phyloP scores from a whole-genome alignment of 1,140 invertebrate species.

The Bradysia coprophila region DNA sequence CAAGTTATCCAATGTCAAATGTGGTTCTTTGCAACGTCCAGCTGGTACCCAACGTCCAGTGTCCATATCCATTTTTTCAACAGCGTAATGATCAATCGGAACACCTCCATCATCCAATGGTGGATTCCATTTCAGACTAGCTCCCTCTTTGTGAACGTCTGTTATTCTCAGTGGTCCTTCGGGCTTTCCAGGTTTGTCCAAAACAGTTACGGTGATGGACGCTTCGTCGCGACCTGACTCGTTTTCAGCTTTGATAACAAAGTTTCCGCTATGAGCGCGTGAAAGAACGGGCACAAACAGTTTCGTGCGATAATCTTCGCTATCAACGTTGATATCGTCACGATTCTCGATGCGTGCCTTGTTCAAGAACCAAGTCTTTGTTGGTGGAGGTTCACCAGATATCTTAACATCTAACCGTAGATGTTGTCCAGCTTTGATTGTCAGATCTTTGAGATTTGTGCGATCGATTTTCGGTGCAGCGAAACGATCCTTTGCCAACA shows the following conservation, averaged over 20 bases:
- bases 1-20: conserved; percentile 65
- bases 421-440: conserved; percentile 69
- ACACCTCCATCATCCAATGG: conserved; percentile 81
- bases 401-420: conserved; percentile 77
- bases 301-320: conserved; percentile 75
- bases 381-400: conserved; percentile 72
- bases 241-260: conserved; percentile 80
- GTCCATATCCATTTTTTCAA: conserved; percentile 79
- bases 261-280: conserved; percentile 66
- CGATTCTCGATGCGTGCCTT: conserved; percentile 45
- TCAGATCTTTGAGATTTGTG: conserved; percentile 69
- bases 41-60: conserved; percentile 71
- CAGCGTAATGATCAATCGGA: conserved; percentile 78
- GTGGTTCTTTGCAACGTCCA: conserved; percentile 59
- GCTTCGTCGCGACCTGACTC: conserved; percentile 80
- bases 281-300: conserved; percentile 52
- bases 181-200: conserved; percentile 77
- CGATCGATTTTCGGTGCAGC: conserved; percentile 83
- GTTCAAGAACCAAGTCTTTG: conserved; percentile 68
- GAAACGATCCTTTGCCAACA: conserved; percentile 70
- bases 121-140: conserved; percentile 84
- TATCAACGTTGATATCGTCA: conserved; percentile 58
- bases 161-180: conserved; percentile 77
- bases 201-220: conserved; percentile 67
- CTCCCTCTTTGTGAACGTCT: conserved; percentile 86